Conservation (phyloP, 2,113 vertebrate species). For the Erpornis zantholeuca region DNA sequence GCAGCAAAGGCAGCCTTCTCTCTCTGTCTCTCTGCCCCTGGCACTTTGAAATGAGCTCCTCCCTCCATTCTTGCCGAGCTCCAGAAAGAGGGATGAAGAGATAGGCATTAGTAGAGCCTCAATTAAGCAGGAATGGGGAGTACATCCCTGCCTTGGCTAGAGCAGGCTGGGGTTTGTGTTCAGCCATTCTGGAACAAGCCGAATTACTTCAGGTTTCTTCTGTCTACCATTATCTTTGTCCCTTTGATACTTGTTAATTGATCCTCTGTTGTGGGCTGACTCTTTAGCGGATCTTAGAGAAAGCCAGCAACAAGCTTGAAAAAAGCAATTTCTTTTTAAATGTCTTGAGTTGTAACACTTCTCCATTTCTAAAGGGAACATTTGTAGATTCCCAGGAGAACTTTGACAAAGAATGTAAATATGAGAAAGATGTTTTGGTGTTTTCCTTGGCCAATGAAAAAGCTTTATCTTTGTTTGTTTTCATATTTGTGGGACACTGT, state of each 20-base stretch:
- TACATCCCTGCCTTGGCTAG: rapidly evolving
- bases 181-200: not conserved
- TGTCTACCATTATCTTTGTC: not conserved
- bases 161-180: not conserved
- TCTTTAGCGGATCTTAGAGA: no score
- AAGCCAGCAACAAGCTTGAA: no score
- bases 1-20: not conserved
- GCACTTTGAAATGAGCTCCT: not conserved
- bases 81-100: not conserved
- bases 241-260: not conserved
- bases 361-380: no score
- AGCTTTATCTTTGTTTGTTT: no score
- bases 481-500: no score
- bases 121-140: not conserved
- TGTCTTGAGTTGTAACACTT: no score
- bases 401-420: no score
- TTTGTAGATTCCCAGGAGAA: no score
- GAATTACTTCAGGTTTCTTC: not conserved
- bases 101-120: not conserved
- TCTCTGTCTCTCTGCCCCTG: rapidly evolving
- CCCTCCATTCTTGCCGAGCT: not conserved
- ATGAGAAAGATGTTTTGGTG: no score
- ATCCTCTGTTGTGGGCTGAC: no score
- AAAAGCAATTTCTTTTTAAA: no score
- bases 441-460: no score